phyloP scores from a whole-genome alignment of 2,113 vertebrate genomes.

The Gallinago paraguaiae region DNA sequence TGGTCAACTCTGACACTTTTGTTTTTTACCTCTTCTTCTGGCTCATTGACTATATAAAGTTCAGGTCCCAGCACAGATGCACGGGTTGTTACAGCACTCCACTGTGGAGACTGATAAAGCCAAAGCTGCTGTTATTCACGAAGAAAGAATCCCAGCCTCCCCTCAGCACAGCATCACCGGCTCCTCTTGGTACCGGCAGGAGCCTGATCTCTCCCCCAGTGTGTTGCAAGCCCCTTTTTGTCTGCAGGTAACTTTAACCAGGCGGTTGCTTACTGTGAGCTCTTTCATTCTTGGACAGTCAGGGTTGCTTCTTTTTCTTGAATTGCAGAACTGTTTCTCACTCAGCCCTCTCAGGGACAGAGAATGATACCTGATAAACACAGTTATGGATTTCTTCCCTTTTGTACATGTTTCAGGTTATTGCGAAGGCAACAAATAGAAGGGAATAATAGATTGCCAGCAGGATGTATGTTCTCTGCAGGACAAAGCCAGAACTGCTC shows the following conservation, averaged over 20 bases:
- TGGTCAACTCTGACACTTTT: background rate
- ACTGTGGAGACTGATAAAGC: slow-evolving; percentile 24
- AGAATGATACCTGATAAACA: background rate
- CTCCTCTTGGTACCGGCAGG: background rate
- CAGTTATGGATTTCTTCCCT: background rate
- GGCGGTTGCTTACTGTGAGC: background rate
- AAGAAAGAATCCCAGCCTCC: background rate
- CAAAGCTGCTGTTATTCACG: slow-evolving; percentile 57
- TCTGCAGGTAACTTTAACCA: slow-evolving; percentile 68
- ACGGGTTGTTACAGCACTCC: background rate
- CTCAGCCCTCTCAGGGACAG: background rate
- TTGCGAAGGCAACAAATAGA: background rate
- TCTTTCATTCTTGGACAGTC: slow-evolving; percentile 58
- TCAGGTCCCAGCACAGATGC: background rate
- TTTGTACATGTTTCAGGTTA: background rate
- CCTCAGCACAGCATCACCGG: background rate
- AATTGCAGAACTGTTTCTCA: slow-evolving; percentile 53
- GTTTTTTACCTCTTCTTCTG: background rate
- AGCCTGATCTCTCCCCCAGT: slow-evolving; percentile 23
- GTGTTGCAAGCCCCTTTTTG: slow-evolving; percentile 40
- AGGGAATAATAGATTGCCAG: background rate
- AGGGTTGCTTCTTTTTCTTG: slow-evolving; percentile 48
- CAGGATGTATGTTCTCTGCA: background rate
- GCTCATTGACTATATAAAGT: background rate
- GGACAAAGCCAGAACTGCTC: background rate